phyloP scores from a whole-genome alignment of 1,140 invertebrate genomes.

The Bombus soroeensis region DNA sequence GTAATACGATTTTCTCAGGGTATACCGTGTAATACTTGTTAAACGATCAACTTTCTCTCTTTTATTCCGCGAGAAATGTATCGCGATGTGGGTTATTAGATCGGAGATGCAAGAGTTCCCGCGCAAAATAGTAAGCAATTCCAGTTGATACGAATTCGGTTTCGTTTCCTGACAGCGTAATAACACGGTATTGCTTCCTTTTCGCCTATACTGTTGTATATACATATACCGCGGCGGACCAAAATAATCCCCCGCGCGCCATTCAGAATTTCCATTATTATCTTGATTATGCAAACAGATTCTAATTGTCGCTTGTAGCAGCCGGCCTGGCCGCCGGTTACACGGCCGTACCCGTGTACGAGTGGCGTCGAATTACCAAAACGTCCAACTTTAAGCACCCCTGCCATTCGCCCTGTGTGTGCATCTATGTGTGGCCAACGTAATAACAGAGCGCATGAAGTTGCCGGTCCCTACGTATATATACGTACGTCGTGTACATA shows the following conservation, averaged over 20 bases:
- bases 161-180: neutral
- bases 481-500: neutral
- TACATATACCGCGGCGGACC: neutral
- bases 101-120: neutral
- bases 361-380: slow-evolving; percentile 50
- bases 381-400: slow-evolving; percentile 61
- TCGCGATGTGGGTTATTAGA: neutral
- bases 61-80: neutral
- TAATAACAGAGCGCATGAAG: slow-evolving; percentile 36
- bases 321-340: slow-evolving; percentile 16
- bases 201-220: neutral
- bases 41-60: neutral
- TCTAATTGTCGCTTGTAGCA: slow-evolving; percentile 54
- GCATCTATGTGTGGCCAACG: neutral
- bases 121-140: neutral
- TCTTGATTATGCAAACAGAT: slow-evolving; percentile 63
- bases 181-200: neutral
- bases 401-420: neutral
- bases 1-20: too few species aligned
- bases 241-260: slow-evolving; percentile 26
- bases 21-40: too few species aligned
- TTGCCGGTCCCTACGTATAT: neutral
- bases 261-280: slow-evolving; percentile 57
- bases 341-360: slow-evolving; percentile 17
- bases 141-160: neutral